Evolutionary conservation across 2,113 vertebrate genomes (phyloP).

Genomic region (Varanus salvator): DNA sequence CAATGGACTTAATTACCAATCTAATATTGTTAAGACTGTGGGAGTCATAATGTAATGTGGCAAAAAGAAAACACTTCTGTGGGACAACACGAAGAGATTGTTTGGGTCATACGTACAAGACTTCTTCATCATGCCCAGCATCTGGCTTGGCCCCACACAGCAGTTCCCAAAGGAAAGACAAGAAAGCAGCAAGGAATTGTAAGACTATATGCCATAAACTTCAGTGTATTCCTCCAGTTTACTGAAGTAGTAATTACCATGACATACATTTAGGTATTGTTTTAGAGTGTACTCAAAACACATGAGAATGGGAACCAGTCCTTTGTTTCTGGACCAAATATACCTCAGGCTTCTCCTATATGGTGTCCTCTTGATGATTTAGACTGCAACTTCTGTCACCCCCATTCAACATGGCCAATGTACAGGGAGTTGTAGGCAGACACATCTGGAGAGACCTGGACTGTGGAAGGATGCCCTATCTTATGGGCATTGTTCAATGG

Average conservation of each 20-base stretch:
- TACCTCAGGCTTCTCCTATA: not conserved
- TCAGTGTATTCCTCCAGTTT: not conserved
- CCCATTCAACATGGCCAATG: not conserved
- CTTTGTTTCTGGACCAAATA: not conserved
- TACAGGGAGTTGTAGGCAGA: not conserved
- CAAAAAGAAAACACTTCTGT: not conserved
- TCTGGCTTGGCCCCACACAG: not conserved
- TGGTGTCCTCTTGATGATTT: not conserved
- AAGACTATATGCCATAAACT: not conserved
- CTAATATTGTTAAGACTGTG: not conserved
- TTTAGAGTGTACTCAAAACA: not conserved
- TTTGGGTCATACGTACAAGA: not conserved
- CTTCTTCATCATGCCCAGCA: not conserved
- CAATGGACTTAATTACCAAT: too few relatives aligned
- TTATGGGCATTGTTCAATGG: not conserved
- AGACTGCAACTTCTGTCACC: not conserved
- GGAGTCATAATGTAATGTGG: not conserved
- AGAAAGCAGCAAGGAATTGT: not conserved
- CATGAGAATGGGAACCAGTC: not conserved
- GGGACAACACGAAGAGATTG: not conserved
- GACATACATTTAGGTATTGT: not conserved
- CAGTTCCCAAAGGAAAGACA: not conserved
- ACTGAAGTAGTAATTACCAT: not conserved
- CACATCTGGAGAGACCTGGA: not conserved
- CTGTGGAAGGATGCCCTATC: not conserved